Percentiles rank a stretch among this genome's conserved stretches.
Conservation (phyloP, 2,797 vertebrate species). For the Danio jaintianensis region DNA sequence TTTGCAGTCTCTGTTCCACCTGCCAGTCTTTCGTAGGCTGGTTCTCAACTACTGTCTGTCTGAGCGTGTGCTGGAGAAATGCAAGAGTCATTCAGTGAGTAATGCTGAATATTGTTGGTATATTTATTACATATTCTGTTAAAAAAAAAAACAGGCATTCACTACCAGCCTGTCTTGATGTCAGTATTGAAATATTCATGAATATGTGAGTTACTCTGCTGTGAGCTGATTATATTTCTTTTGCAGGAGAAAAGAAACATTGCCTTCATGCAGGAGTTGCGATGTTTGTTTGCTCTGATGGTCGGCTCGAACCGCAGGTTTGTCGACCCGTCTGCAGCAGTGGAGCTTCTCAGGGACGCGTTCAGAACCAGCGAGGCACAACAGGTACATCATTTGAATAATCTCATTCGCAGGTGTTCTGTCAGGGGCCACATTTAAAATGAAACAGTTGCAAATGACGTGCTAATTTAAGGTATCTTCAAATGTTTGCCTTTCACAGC, state of each 20-base stretch:
- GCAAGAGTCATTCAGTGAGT: constrained; percentile 88
- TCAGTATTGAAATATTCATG: not conserved
- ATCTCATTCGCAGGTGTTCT: constrained; percentile 25
- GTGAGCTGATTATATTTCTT: not conserved
- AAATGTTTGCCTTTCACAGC: not conserved
- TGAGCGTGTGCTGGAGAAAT: constrained; percentile 84
- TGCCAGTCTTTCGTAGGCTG: constrained; percentile 91
- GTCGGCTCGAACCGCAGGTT: constrained; percentile 90
- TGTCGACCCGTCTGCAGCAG: constrained; percentile 91
- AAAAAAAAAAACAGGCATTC: not conserved
- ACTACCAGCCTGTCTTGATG: not conserved
- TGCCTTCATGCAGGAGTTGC: constrained; percentile 96
- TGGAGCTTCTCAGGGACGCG: constrained; percentile 90
- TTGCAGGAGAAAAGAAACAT: constrained; percentile 93
- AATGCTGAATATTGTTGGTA: constrained; percentile 15
- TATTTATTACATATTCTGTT: not conserved
- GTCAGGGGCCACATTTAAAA: not conserved
- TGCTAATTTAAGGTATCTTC: not conserved
- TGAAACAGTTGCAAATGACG: constrained; percentile 10
- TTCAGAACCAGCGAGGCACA: constrained; percentile 92
- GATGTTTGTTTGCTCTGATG: constrained; percentile 94
- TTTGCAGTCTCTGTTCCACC: constrained; percentile 92
- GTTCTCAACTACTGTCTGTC: constrained; percentile 92
- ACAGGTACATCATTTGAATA: constrained; percentile 81
- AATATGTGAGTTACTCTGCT: constrained; percentile 8